A percentile compares a stretch with the other conserved stretches of the same genome.
Evolutionary conservation across 1,140 invertebrate genomes (phyloP).

Genomic region (Euborellia annulipes): DNA sequence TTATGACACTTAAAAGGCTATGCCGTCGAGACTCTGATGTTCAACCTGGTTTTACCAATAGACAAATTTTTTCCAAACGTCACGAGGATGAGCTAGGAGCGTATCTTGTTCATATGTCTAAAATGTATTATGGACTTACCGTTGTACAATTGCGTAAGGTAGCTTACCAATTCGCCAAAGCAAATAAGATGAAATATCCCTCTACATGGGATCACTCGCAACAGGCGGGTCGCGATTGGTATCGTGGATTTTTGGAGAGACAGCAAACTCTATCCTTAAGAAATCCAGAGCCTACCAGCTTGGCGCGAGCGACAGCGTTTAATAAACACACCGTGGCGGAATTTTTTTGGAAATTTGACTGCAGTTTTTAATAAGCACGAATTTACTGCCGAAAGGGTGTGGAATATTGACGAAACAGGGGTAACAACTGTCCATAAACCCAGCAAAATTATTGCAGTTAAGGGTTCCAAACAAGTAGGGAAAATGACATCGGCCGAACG

Average conservation of each 20-base stretch:
- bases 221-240: conserved; percentile 25
- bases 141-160: conserved; percentile 15
- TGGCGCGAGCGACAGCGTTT: conserved; percentile 7
- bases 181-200: conserved; percentile 16
- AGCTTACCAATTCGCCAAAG: conserved; percentile 22
- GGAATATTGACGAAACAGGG: conserved; percentile 25
- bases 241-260: conserved; percentile 20
- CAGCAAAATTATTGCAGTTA: conserved; percentile 23
- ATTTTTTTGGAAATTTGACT: conserved; percentile 6
- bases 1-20: too few relatives aligned
- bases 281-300: conserved; percentile 9
- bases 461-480: conserved; percentile 25
- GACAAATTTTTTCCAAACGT: conserved; percentile 9
- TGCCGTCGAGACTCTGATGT: too few relatives aligned
- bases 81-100: conserved; percentile 12
- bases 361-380: not conserved
- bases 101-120: conserved; percentile 18
- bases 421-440: conserved; percentile 29
- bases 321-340: conserved; percentile 7
- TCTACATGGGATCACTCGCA: conserved; percentile 17
- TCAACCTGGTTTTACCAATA: too few relatives aligned
- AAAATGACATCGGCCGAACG: conserved; percentile 24
- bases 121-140: conserved; percentile 24
- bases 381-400: conserved; percentile 12
- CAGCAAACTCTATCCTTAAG: conserved; percentile 17